phyloP scores from a whole-genome alignment of 2,888 invertebrate genomes.

The Drosophila leonis region DNA sequence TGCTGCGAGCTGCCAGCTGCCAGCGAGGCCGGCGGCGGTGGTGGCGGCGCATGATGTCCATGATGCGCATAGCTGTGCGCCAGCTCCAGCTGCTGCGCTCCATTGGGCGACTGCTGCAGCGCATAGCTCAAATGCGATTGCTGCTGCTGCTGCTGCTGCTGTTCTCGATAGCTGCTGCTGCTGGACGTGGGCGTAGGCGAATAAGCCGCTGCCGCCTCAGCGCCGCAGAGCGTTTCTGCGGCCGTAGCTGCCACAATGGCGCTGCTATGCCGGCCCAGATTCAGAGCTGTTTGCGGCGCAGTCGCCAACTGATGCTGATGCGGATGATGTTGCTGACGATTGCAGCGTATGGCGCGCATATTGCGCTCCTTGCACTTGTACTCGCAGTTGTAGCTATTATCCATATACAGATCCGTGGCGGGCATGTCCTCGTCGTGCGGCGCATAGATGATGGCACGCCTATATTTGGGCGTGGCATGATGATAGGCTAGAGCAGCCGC shows the following conservation, averaged over 20 bases:
- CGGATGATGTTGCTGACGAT: slow-evolving; percentile 69
- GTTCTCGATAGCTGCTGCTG: slow-evolving; percentile 49
- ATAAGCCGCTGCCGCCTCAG: slow-evolving; percentile 77
- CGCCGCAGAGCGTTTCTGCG: slow-evolving; percentile 64
- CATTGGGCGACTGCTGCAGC: slow-evolving; percentile 54
- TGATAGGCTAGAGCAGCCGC: slow-evolving; percentile 46
- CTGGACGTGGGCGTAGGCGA: slow-evolving; percentile 74
- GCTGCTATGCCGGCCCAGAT: slow-evolving; percentile 72
- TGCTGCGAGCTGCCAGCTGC: neutral
- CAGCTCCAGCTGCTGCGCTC: slow-evolving; percentile 56
- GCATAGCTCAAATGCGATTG: slow-evolving; percentile 63
- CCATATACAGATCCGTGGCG: slow-evolving; percentile 57
- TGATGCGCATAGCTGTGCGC: slow-evolving; percentile 54
- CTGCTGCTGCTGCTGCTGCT: slow-evolving; percentile 48
- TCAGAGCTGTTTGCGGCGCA: slow-evolving; percentile 75
- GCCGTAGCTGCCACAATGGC: slow-evolving; percentile 56
- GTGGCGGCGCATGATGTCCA: slow-evolving; percentile 29
- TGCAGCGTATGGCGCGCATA: slow-evolving; percentile 82
- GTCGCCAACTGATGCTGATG: slow-evolving; percentile 62
- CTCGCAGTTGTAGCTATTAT: slow-evolving; percentile 80
- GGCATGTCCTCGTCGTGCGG: slow-evolving; percentile 56
- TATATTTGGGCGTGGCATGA: slow-evolving; percentile 62
- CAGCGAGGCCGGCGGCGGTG: slow-evolving; percentile 41
- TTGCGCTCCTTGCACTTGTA: slow-evolving; percentile 83
- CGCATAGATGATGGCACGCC: slow-evolving; percentile 65